Evolutionary conservation across 2,888 invertebrate species (phyloP).

Genomic region (Drosophila infuscata): DNA sequence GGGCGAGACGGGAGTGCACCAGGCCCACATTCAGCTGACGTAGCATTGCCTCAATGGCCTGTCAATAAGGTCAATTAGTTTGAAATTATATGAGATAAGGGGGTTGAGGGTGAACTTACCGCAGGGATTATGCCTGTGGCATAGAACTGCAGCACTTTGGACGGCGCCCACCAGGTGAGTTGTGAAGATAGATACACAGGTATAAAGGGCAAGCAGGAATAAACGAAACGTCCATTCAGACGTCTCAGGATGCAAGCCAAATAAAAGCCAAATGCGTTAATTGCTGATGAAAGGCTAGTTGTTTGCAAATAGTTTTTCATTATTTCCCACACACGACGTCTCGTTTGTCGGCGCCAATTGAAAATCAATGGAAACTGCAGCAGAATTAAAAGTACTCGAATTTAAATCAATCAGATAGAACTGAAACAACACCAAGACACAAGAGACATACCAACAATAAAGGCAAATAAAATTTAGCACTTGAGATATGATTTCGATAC

Average conservation of each 20-base stretch:
- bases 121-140: conserved; percentile 49
- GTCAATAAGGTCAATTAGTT: neutral
- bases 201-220: conserved; percentile 26
- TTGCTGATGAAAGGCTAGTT: conserved; percentile 25
- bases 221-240: conserved; percentile 38
- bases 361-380: conserved; percentile 55
- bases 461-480: conserved; percentile 59
- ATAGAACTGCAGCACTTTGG: conserved; percentile 39
- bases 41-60: conserved; percentile 56
- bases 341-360: conserved; percentile 38
- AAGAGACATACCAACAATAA: conserved; percentile 51
- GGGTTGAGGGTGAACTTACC: conserved; percentile 31
- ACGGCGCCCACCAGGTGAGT: conserved; percentile 50
- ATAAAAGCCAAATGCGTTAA: conserved; percentile 46
- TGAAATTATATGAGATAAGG: neutral
- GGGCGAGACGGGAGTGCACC: conserved; percentile 48
- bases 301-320: conserved; percentile 50
- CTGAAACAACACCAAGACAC: neutral
- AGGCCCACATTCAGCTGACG: conserved; percentile 46
- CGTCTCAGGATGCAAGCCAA: conserved; percentile 48
- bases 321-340: conserved; percentile 4
- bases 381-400: neutral
- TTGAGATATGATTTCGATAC: conserved; percentile 65
- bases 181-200: conserved; percentile 36
- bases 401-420: neutral